Evolutionary conservation across 2,113 vertebrate genomes (phyloP).

Genomic region (Lepisosteus osseus): DNA sequence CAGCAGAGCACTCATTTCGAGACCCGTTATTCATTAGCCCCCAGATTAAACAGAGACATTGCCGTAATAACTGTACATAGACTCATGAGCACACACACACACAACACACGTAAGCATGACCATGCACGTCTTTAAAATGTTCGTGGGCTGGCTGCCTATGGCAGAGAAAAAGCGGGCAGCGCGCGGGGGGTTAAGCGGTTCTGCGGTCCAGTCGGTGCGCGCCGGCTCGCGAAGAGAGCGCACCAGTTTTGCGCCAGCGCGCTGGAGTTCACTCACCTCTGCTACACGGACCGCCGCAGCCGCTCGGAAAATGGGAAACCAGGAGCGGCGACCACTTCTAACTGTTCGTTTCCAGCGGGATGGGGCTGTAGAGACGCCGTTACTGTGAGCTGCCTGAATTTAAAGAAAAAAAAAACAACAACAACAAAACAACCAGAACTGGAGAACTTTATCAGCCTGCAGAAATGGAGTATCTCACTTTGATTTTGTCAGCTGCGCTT

Average conservation of each 20-base stretch:
- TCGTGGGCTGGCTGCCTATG: no score
- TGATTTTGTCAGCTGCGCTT: constrained; percentile 16
- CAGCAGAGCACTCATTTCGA: no score
- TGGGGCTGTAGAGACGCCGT: not conserved
- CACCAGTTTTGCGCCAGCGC: constrained; percentile 13
- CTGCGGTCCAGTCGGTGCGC: not conserved
- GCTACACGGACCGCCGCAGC: not conserved
- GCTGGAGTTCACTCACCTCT: constrained; percentile 7
- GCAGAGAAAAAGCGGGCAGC: not conserved
- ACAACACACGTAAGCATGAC: not conserved
- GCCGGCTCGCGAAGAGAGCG: not conserved
- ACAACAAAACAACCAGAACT: not conserved
- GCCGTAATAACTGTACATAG: no score
- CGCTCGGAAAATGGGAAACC: constrained; percentile 5
- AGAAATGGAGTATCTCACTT: constrained; percentile 22
- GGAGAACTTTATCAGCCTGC: constrained; percentile 11
- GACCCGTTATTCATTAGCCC: no score
- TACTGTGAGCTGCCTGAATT: constrained; percentile 12
- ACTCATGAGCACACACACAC: no score
- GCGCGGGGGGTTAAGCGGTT: not conserved
- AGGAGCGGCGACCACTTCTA: not conserved
- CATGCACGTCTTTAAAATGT: no score
- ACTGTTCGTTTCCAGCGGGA: not conserved
- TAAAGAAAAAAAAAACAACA: not conserved
- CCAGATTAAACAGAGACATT: no score